Evolutionary conservation across 2,888 invertebrate genomes (phyloP), one percentile per base, ranked within the genome.

Genomic region (Chloroclystis v-ata): DNA sequence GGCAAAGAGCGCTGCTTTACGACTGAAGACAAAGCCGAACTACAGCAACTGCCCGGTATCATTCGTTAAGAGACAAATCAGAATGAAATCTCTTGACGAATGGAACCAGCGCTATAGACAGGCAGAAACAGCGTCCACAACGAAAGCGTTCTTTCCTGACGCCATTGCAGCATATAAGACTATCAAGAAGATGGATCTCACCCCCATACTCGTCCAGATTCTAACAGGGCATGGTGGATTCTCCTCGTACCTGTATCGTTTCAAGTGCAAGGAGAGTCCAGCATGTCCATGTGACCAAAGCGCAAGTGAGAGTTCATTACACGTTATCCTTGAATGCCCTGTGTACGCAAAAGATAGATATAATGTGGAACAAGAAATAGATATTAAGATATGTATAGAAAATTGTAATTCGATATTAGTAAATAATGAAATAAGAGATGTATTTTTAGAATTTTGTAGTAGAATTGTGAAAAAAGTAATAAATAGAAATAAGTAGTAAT

Each of bases 211-310:
- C 0, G 50, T 48, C 1, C 50, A 56, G 9, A 2, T 47, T 0
- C 5, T 56, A 24, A 53, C 49, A 1, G 47, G 49, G 1, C 52
- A 57, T 12, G 54, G 52, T 32, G 54, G 56, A 30, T 52, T 56
- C 47, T 52, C 49, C 26, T 32, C 35, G 14, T 54, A 57, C 47
- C 40, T 53, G 14, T 2, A 32, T 4, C 16, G 48, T 0, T 57
- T 55, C 28, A 55, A 52, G 45, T 43, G 43, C 11, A 48, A 42
- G 26, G 52, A 47, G 39, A 40, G 11, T 37, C 46, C 53, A 33
- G 41, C 56, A 16, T 56, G 58, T 30, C 10, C 16, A 12, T 58
- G 58, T 7, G 54, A 58, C 2, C 52, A 46, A 0, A 39, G 1
- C 0, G 6, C 1, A 1, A 6, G 8, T 0, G 54, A 52, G 10